Conservation (phyloP, 1,140 invertebrate genomes). For the Episyrphus balteatus region DNA sequence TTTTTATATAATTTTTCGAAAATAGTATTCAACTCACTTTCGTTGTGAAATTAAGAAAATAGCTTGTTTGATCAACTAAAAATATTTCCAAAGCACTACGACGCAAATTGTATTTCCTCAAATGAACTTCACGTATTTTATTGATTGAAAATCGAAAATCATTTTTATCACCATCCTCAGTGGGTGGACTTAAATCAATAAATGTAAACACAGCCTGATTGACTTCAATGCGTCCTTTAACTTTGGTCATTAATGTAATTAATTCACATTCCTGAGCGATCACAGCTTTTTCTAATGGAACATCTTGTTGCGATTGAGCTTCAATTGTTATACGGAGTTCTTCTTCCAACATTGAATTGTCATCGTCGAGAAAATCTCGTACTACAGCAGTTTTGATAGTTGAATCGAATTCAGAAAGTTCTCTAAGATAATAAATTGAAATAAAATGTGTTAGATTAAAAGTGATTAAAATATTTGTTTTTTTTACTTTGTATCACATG, state of each 20-base stretch:
- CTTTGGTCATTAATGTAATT: slow-evolving; percentile 49
- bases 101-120: slow-evolving; percentile 51
- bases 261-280: slow-evolving; percentile 53
- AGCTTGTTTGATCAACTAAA: slow-evolving; percentile 54
- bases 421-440: slow-evolving; percentile 9
- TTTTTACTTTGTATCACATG: slow-evolving; percentile 29
- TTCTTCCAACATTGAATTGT: slow-evolving; percentile 29
- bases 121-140: slow-evolving; percentile 50
- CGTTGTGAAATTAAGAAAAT: slow-evolving; percentile 55
- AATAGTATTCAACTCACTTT: slow-evolving; percentile 38
- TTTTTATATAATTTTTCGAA: background rate
- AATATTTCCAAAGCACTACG: slow-evolving; percentile 56
- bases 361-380: slow-evolving; percentile 31
- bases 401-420: slow-evolving; percentile 33
- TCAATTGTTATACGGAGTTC: slow-evolving; percentile 27
- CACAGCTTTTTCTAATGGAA: slow-evolving; percentile 43
- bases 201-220: slow-evolving; percentile 53
- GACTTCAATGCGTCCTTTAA: slow-evolving; percentile 53
- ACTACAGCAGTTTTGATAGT: slow-evolving; percentile 34
- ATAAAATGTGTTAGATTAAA: background rate
- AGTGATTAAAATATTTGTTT: background rate
- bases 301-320: slow-evolving; percentile 29
- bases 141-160: slow-evolving; percentile 44
- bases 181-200: slow-evolving; percentile 46
- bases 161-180: slow-evolving; percentile 44